phyloP scores from a whole-genome alignment of 2,113 vertebrate species.

The Balaeniceps rex region DNA sequence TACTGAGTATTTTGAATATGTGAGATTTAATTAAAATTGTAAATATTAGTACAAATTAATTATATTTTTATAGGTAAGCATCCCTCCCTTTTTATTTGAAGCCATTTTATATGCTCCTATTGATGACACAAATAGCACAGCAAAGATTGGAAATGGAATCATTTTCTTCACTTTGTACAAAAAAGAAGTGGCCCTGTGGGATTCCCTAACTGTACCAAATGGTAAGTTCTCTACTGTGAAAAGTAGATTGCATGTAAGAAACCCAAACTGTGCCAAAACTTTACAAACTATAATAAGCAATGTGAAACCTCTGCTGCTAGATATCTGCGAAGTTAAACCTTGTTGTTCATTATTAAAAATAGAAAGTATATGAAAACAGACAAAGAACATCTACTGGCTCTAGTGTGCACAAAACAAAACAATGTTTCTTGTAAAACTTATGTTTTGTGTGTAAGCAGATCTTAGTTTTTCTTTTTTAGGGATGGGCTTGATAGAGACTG shows the following conservation, averaged over 20 bases:
- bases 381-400: not conserved
- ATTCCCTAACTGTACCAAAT: slow-evolving; percentile 70
- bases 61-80: slow-evolving; percentile 79
- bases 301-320: not conserved
- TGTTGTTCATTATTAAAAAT: not conserved
- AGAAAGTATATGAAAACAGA: not conserved
- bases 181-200: slow-evolving; percentile 78
- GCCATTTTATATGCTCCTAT: slow-evolving; percentile 81
- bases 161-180: slow-evolving; percentile 86
- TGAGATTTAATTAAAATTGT: not conserved
- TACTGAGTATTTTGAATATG: not conserved
- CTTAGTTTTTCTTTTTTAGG: not conserved
- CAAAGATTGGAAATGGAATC: slow-evolving; percentile 81
- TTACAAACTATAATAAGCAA: not conserved
- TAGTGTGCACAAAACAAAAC: accelerated
- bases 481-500: not conserved
- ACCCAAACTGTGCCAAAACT: not conserved
- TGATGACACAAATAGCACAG: slow-evolving; percentile 82
- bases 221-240: slow-evolving; percentile 61
- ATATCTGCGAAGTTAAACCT: not conserved
- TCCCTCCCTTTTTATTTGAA: slow-evolving; percentile 90
- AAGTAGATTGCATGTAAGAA: not conserved
- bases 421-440: not conserved
- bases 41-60: not conserved
- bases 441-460: not conserved